Base-by-base conservation (phyloP, 2,888 invertebrate species). In the Thera obeliscata region DNA sequence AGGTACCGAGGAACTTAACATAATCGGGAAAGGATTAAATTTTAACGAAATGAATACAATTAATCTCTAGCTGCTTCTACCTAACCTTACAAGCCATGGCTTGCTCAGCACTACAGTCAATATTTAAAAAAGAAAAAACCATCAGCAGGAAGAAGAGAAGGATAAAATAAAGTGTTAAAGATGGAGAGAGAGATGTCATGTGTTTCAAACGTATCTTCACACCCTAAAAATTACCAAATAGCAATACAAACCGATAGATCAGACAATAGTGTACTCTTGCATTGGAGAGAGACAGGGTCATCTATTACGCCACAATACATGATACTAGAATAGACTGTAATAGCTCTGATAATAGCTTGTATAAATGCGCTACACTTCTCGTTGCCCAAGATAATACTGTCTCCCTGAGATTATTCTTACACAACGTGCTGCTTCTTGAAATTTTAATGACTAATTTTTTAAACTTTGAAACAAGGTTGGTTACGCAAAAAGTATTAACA, bases 381-480 rank as follows among this genome's bases (percentile, higher is more conserved):
- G 70, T 86, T 86, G 78, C 82, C 46, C 71, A 83, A 86, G 66
- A 75, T 77, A 75, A 67, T 69, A 75, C 22, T 22, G 71, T 66
- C 74, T 72, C 77, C 74, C 75, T 75, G 22, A 74, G 78, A 77
- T 65, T 65, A 56, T 59, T 61, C 59, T 82, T 76, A 69, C 73
- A 76, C 71, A 78, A 82, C 38, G n/a, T 79, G 64, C 36, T 55
- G 43, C 69, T 67, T 75, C 78, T 69, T 69, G 64, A 78, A 64
- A 67, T 33, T 50, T 5, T 73, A 67, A 72, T 61, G 49, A 63
- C 48, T 33, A 64, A 33, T 73, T 22, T 76, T 77, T 74, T 70
- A 70, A 70, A 70, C 65, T 72, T 49, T 71, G 76, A 72, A 75
- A 70, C 77, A 76, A 80, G 77, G 78, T 55, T 60, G 63, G 46